Base-by-base conservation (phyloP, 1,140 invertebrate species). In the Rhagoletis zephyria region DNA sequence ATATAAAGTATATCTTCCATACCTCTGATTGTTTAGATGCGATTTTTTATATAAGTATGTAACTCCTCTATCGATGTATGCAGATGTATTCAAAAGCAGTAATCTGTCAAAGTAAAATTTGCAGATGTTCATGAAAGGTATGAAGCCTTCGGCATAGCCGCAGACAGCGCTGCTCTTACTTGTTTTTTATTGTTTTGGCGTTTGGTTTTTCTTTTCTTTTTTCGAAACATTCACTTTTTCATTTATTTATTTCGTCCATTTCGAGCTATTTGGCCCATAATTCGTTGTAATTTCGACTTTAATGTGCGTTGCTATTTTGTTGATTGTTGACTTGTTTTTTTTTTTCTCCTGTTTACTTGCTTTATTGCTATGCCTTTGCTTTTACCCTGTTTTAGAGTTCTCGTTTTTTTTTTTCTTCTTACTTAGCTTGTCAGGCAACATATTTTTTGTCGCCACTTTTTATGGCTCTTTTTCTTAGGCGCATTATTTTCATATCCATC, bases 321-420 rank as follows among this genome's bases (percentile, higher is more conserved):
- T 91, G 91, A 91, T 91, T 91, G 91, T 91, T 91, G 91, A 91
- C 91, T 91, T 91, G 60, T 85, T 60, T 61, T 40, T 48, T 45
- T n/a, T 81, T 56, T 70, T 81, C 56, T 81, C 74, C 7, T 74
- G 45, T 74, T 70, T 30, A 30, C 30, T 70, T 45, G 9, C 16
- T 48, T 74, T 45, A 16, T 14, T 74, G 67, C 42, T 74, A 48
- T 45, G 42, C 42, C 14, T 48, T 74, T 74, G 40, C 16, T 14
- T 9, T 10, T 56, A 16, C 67, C 14, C 16, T 30, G 30, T 48
- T 7, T 74, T 42, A n/a, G 16, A 42, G 14, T 61, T 40, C 3
- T 67, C 60, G 51, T 9, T 6, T 40, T 6, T 3, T 61, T n/a
- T 12, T 51, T 61, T 3, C 0, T 85, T 85, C 30, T 81, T 85